Percentiles rank a stretch among this genome's conserved stretches.
phyloP scores from a whole-genome alignment of 2,113 vertebrate species.

The Bombycilla garrulus region DNA sequence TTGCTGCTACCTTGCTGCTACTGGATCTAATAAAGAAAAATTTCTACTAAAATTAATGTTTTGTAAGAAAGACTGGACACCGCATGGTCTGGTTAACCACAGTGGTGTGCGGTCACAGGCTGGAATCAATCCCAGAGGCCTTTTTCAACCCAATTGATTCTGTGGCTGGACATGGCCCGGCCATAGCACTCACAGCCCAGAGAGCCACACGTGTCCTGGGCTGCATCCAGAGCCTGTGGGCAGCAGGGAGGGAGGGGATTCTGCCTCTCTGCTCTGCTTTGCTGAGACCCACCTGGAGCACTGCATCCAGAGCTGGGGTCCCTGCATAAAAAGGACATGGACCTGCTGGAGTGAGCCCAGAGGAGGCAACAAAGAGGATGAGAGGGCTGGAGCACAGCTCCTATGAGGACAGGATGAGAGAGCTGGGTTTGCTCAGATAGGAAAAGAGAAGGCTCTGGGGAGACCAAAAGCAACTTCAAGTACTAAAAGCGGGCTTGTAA shows the following conservation, averaged over 20 bases:
- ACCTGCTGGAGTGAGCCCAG: rapidly evolving
- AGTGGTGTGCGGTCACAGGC: not conserved
- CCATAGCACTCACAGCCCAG: not conserved
- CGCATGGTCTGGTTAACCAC: not conserved
- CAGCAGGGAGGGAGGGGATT: not conserved
- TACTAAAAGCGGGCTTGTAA: not conserved
- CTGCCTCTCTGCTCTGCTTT: not conserved
- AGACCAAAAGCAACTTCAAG: not conserved
- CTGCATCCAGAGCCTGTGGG: not conserved
- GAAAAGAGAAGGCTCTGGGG: not conserved
- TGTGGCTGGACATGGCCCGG: too few relatives aligned
- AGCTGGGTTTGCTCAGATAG: not conserved
- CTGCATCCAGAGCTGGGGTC: not conserved
- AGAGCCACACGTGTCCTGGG: not conserved
- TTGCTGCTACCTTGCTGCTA: not conserved
- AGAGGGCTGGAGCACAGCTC: not conserved
- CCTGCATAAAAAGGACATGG: not conserved
- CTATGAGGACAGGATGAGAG: not conserved
- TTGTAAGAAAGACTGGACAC: not conserved
- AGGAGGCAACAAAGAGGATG: not conserved
- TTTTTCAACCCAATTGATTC: not conserved
- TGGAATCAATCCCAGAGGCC: not conserved
- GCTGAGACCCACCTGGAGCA: not conserved
- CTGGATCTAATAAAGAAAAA: not conserved
- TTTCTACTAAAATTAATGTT: not conserved